These are phyloP conservation scores for Pao palembangensis DNA, from an alignment of 2,113 vertebrate species.

Conservation along the genomic window DNA sequence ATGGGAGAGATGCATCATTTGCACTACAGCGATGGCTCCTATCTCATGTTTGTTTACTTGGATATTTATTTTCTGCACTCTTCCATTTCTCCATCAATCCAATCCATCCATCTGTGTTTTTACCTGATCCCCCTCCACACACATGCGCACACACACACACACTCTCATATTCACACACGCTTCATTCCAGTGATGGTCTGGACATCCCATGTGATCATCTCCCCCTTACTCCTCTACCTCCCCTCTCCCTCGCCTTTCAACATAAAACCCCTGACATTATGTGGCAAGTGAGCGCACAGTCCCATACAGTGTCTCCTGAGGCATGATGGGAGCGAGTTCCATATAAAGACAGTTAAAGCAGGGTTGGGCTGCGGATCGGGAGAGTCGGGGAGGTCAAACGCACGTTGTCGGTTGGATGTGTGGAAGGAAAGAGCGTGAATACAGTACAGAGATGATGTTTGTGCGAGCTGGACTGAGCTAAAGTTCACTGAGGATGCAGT, in stretches of 20 bases:
- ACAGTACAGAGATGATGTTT: conserved; percentile 1
- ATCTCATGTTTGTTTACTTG: conserved; percentile 38
- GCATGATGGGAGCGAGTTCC: conserved; percentile 60
- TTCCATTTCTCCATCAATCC: conserved; percentile 4
- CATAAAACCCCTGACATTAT: conserved; percentile 51
- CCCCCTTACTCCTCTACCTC: conserved; percentile 12
- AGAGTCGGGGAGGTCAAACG: conserved; percentile 36
- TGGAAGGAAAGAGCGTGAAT: conserved; percentile 9
- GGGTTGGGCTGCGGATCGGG: conserved; percentile 19
- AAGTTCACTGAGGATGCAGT: conserved; percentile 18
- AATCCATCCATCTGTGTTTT: conserved; percentile 22
- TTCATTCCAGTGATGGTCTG: conserved; percentile 9
- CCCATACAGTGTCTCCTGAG: conserved; percentile 55
- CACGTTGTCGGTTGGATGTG: conserved; percentile 15
- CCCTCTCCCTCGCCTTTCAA: conserved; percentile 24
- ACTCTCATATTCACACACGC: too few relatives aligned
- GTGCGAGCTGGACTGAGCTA: conserved; percentile 2
- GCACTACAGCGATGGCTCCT: conserved; percentile 19
- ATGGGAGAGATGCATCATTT: conserved; percentile 6
- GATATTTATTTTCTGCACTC: conserved; percentile 36
- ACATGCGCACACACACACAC: background rate
- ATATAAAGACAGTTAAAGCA: conserved; percentile 56
- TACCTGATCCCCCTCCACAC: background rate
- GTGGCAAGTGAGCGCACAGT: conserved; percentile 47
- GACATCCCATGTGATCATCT: conserved; percentile 38